Evolutionary conservation across 2,113 vertebrate genomes (phyloP), one percentile per base, ranked within the genome.

Genomic region (Brachyistius frenatus): DNA sequence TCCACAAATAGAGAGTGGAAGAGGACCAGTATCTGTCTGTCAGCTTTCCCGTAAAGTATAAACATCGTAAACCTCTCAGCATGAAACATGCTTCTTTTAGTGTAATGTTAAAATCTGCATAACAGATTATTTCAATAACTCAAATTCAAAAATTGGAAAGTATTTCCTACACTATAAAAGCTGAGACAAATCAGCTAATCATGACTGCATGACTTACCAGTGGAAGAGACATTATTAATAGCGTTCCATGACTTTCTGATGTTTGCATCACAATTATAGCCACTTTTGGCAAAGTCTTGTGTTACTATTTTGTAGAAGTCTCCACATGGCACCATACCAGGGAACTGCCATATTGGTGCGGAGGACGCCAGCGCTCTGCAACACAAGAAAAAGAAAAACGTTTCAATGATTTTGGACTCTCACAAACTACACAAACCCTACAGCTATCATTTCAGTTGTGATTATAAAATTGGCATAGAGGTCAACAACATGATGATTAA

Each of bases 321-420:
- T 50, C 94, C 95, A 90, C 97, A 99, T 0, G 96, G 94, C 84
- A 96, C 95, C 93, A 98, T 89, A 71, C 92, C 91, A 10, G 94
- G 91, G 89, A 99, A 98, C 85, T 98, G 96, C 97, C 96, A 99
- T 88, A 98, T 97, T 0, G 98, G 98, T 32, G 98, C 98, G 0
- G 98, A 99, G 4, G 98, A 91, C 58, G 98, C 98, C 80, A 99
- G 91, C 84, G 98, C 97, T 80, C 98, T 99, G 92, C 72, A 93
- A 86, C 1, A 52, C 44, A 83, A 73, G 23, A 47, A 0, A 30
- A 57, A 53, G 35, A 13, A 77, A 50, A 69, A 66, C 3, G 35
- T 41, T 61, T 56, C 7, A 13, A 11, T n/a, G 14, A n/a, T 66
- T 33, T 61, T 31, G 23, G 23, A 23, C 23, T 31, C 15, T 65